Conservation (phyloP, 1,140 invertebrate species). For the Rhyzopertha dominica region DNA sequence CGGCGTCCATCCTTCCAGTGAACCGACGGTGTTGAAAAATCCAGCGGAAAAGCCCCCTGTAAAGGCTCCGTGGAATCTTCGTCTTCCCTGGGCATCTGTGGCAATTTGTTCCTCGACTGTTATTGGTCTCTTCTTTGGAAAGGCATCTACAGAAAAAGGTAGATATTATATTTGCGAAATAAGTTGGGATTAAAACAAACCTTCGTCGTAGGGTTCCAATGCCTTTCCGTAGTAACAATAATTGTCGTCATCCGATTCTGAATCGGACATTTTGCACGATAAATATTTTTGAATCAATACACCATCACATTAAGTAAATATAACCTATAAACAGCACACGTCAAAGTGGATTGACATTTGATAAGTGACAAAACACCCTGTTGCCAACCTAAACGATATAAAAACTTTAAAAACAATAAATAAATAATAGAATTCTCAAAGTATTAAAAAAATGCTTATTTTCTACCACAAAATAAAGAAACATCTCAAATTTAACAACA, state of each 20-base stretch:
- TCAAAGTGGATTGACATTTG: too few species aligned
- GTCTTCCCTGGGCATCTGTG: conserved; percentile 81
- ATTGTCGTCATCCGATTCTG: conserved; percentile 57
- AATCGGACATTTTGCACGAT: conserved; percentile 32
- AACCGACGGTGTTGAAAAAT: conserved; percentile 94
- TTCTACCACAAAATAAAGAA: too few species aligned
- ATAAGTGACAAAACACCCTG: too few species aligned
- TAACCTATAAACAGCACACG: too few species aligned
- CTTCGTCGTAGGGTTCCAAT: conserved; percentile 73
- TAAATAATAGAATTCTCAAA: too few species aligned
- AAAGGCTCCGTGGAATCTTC: conserved; percentile 97
- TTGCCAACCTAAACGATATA: too few species aligned
- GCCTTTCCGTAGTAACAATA: conserved; percentile 69
- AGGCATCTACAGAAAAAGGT: conserved; percentile 56
- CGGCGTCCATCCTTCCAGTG: conserved; percentile 93
- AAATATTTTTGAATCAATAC: neutral
- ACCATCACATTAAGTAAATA: too few species aligned
- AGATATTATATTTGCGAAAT: conserved; percentile 27
- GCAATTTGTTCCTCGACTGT: conserved; percentile 87
- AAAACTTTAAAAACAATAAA: too few species aligned
- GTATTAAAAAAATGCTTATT: too few species aligned
- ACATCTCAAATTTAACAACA: too few species aligned
- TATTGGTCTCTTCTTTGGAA: conserved; percentile 75
- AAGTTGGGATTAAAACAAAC: conserved; percentile 45
- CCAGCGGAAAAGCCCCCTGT: conserved; percentile 99